Conservation (phyloP, 2,113 vertebrate species). For the Clupea harengus region DNA sequence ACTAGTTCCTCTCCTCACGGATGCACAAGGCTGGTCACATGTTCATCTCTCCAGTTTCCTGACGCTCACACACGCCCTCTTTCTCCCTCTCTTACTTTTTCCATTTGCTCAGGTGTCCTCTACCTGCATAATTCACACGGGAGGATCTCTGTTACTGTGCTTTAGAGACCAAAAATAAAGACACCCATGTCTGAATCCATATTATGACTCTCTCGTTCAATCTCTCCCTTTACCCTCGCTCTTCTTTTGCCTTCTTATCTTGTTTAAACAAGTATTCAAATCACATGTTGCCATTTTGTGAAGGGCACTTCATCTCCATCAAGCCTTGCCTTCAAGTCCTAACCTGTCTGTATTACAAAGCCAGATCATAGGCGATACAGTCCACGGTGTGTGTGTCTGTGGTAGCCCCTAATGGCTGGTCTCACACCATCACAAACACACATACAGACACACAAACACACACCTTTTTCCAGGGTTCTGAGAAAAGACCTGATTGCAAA, state of each 20-base stretch:
- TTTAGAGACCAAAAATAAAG: background rate
- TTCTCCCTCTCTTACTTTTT: background rate
- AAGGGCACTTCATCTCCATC: background rate
- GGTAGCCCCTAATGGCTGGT: too few species aligned
- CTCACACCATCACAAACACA: background rate
- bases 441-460: background rate
- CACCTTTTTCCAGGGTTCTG: background rate
- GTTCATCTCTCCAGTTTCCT: background rate
- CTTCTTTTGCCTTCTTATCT: background rate
- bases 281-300: background rate
- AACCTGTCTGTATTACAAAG: background rate
- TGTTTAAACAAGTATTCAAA: background rate
- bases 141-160: background rate
- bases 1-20: background rate
- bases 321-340: background rate
- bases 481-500: background rate
- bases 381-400: too few species aligned
- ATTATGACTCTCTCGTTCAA: too few species aligned
- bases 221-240: background rate
- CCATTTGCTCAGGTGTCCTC: background rate
- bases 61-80: background rate
- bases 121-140: slow-evolving; percentile 36
- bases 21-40: background rate
- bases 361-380: background rate
- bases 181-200: background rate